These are phyloP conservation scores for Electrona antarctica DNA, from an alignment of 2,113 vertebrate genomes.

Conservation along the genomic window DNA sequence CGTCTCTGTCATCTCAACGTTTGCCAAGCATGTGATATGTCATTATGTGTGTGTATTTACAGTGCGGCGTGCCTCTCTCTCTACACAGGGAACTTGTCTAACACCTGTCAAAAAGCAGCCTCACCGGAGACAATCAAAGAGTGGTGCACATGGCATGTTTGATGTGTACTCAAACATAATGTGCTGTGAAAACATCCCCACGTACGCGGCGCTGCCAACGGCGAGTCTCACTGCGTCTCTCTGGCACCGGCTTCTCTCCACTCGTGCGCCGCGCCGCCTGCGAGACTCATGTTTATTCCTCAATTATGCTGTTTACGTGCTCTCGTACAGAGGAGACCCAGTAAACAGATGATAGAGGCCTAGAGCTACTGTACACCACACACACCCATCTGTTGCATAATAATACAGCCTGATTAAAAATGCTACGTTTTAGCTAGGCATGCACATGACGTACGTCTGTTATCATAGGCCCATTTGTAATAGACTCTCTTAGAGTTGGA, in stretches of 20 bases:
- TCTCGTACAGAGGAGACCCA: slow-evolving; percentile 14
- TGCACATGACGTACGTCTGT: slow-evolving; percentile 16
- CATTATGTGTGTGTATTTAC: slow-evolving; percentile 58
- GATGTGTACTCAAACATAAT: slow-evolving; percentile 87
- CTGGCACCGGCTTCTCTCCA: slow-evolving; percentile 6
- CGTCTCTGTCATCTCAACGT: slow-evolving; percentile 49
- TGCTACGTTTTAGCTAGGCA: slow-evolving; percentile 20
- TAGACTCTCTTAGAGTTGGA: too few species aligned
- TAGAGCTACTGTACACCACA: slow-evolving; percentile 32
- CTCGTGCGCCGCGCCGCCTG: neutral
- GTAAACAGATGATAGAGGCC: slow-evolving; percentile 38
- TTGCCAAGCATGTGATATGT: slow-evolving; percentile 53
- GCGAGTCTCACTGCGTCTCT: slow-evolving; percentile 30
- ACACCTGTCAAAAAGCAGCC: slow-evolving; percentile 88
- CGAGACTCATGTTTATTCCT: slow-evolving; percentile 36
- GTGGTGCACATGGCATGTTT: slow-evolving; percentile 83
- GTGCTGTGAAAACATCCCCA: slow-evolving; percentile 84
- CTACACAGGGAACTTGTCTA: slow-evolving; percentile 64
- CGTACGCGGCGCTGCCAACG: slow-evolving; percentile 48
- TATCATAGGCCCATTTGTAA: neutral
- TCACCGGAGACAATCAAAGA: slow-evolving; percentile 88
- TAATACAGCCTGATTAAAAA: neutral
- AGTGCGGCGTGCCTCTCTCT: slow-evolving; percentile 22
- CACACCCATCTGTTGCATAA: slow-evolving; percentile 47
- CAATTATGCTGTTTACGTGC: slow-evolving; percentile 35